A percentile compares a stretch with the other conserved stretches of the same genome.
These are phyloP conservation scores for Lucinisca nassula DNA, from an alignment of 2,888 invertebrate species.

Conservation along the genomic window DNA sequence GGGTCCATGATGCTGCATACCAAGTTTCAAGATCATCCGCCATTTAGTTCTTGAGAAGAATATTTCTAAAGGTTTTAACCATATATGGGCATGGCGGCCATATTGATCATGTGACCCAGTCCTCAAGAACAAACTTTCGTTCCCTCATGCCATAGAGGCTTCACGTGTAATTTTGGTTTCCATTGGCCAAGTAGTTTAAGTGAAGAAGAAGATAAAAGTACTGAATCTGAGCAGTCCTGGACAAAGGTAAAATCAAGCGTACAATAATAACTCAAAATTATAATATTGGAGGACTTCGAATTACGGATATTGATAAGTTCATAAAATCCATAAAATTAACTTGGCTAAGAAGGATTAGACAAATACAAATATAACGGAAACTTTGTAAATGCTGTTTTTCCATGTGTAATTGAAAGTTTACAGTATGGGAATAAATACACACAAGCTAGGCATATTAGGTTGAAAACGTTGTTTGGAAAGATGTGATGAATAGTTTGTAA, in stretches of 20 bases:
- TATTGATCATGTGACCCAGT: too few relatives aligned
- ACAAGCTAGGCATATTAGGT: background rate
- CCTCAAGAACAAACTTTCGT: too few relatives aligned
- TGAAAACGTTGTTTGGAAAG: background rate
- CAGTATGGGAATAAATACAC: background rate
- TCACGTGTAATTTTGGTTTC: background rate
- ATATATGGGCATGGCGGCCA: too few relatives aligned
- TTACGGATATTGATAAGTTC: background rate
- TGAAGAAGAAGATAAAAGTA: too few relatives aligned
- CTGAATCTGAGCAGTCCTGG: too few relatives aligned
- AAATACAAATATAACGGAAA: background rate
- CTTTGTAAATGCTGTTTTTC: background rate
- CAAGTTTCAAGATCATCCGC: background rate
- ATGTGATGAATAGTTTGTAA: background rate
- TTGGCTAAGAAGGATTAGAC: background rate
- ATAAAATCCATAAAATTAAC: background rate
- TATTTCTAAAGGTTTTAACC: background rate
- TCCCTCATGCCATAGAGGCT: too few relatives aligned
- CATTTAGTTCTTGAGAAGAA: background rate
- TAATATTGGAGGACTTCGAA: background rate
- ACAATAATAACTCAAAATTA: background rate
- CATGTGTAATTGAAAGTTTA: background rate
- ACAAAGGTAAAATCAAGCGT: background rate
- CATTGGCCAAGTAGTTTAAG: too few relatives aligned
- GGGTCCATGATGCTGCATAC: too few relatives aligned